Percentiles rank a stretch among this genome's conserved stretches.
phyloP scores from a whole-genome alignment of 2,888 invertebrate species.

The Rhamphomyia laevipes region DNA sequence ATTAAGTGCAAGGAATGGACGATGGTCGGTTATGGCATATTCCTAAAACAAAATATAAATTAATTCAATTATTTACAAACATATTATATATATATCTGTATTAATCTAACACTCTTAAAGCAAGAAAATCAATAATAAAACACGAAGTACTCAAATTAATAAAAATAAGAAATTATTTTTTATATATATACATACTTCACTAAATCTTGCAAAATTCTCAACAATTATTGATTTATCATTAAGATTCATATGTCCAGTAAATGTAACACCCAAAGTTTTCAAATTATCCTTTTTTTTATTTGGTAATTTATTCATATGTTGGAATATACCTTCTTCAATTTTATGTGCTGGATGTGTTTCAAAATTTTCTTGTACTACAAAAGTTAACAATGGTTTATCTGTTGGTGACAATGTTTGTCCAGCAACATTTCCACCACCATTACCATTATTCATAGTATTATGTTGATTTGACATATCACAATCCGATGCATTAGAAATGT shows the following conservation, averaged over 20 bases:
- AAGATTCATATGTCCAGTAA: conserved; percentile 37
- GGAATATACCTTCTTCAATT: conserved; percentile 37
- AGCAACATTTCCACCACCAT: neutral
- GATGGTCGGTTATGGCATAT: conserved; percentile 35
- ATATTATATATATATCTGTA: too few relatives aligned
- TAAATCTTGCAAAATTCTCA: conserved; percentile 36
- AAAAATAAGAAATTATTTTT: too few relatives aligned
- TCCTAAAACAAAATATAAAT: conserved; percentile 21
- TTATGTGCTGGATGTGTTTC: conserved; percentile 36
- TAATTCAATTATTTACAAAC: too few relatives aligned
- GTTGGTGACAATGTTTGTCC: neutral
- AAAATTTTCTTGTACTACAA: conserved; percentile 35
- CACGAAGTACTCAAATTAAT: too few relatives aligned
- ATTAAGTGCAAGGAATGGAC: conserved; percentile 34
- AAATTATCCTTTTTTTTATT: conserved; percentile 36
- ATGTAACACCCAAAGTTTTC: conserved; percentile 34
- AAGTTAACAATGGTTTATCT: conserved; percentile 28
- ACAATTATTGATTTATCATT: conserved; percentile 37
- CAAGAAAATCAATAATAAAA: too few relatives aligned
- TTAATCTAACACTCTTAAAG: too few relatives aligned
- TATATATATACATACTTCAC: conserved; percentile 27
- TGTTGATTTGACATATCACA: conserved; percentile 5
- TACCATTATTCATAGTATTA: neutral
- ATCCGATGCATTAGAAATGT: neutral
- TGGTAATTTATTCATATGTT: conserved; percentile 37